Evolutionary conservation across 2,113 vertebrate species (phyloP), one percentile per base, ranked within the genome.

Genomic region (Puma concolor): DNA sequence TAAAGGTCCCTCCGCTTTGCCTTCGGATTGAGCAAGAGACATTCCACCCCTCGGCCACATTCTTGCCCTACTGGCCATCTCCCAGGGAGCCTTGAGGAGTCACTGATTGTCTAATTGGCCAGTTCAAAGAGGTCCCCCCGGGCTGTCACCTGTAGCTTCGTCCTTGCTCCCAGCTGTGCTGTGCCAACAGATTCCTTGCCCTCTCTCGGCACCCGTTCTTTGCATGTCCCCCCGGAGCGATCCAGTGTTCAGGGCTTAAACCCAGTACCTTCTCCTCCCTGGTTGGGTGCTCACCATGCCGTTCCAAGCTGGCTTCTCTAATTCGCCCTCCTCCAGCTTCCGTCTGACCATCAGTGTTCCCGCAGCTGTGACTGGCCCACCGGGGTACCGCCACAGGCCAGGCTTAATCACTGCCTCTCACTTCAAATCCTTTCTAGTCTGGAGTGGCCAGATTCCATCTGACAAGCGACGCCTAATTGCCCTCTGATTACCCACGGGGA

Each of bases 351-450:
- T n/a, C 2, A 19, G 33, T 95, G 71, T 90, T 90, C 88, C 91
- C 77, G 72, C 44, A 44, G 97, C 67, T 38, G 29, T 93, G 63
- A 91, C 85, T 82, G 69, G 33, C 21, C 17, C 2, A 1, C 36
- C 9, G 19, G 52, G 74, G 31, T 21, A 36, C 69, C 3, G 4
- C 84, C 72, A 38, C 71, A 14, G 88, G 88, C 93, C 77, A 60
- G 10, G 38, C 66, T 41, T 93, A 91, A 81, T 97, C 97, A 86
- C 44, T 67, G 81, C 25, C 50, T 63, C 60, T 91, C 91, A 33
- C 93, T 98, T 96, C 88, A 97, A 63, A 95, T 85, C 93, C 93
- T 96, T 97, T 95, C 96, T 38, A 67, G 93, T 71, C 77, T 15
- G n/a, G 66, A 76, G 82, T 27, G 69, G 77, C 88, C 76, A 36